Conservation (phyloP, 1,140 invertebrate genomes). For the Steinernema khuongi region DNA sequence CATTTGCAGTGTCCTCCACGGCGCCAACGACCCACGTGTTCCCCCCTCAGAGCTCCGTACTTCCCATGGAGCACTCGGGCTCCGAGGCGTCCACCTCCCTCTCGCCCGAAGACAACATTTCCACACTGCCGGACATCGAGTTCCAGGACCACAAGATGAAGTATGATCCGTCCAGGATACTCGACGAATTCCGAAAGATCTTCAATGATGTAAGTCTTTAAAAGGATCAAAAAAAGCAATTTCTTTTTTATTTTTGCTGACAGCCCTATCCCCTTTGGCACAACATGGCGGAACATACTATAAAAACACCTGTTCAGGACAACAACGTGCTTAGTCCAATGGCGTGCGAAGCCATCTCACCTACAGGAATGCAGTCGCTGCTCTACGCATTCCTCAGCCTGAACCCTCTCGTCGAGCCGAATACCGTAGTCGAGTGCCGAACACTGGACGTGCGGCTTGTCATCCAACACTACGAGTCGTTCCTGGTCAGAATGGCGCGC, state of each 20-base stretch:
- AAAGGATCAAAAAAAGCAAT: too few relatives aligned
- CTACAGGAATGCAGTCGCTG: slow-evolving; percentile 2
- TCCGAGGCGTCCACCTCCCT: not conserved
- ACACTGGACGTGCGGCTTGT: not conserved
- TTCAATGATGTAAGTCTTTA: slow-evolving; percentile 5
- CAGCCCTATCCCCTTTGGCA: not conserved
- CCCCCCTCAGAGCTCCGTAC: not conserved
- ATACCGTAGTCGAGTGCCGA: not conserved
- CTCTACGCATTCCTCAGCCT: slow-evolving; percentile 8
- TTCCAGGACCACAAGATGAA: not conserved
- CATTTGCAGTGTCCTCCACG: not conserved
- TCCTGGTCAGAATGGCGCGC: not conserved
- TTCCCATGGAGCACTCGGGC: not conserved
- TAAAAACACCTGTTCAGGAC: not conserved
- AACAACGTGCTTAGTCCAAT: not conserved
- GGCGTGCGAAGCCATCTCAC: not conserved
- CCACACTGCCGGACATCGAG: not conserved
- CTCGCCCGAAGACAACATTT: not conserved
- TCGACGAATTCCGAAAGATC: not conserved
- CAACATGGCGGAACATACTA: not conserved
- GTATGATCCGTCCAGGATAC: not conserved
- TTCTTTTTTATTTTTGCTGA: not conserved
- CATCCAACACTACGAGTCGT: not conserved
- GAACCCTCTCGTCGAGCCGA: not conserved
- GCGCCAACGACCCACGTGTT: not conserved